phyloP scores from a whole-genome alignment of 2,888 invertebrate genomes.

The Macrostomum cliftonense region DNA sequence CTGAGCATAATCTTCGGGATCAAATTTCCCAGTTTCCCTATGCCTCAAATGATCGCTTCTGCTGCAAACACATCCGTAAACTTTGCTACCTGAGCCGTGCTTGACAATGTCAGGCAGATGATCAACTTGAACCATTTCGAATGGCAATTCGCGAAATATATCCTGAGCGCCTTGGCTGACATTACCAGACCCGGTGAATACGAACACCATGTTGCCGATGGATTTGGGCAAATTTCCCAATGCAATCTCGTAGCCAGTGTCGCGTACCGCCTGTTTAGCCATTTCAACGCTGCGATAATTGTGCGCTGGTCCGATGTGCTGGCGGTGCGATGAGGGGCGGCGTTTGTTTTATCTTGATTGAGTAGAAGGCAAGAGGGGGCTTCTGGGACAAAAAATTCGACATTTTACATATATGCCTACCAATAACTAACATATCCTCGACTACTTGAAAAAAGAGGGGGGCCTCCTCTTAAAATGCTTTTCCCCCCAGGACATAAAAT shows the following conservation, averaged over 20 bases:
- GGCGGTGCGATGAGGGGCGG: no score
- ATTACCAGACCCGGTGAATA: conserved; percentile 93
- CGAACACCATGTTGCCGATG: conserved; percentile 70
- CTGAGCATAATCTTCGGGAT: conserved; percentile 69
- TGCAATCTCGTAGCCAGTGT: conserved; percentile 95
- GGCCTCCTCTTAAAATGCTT: no score
- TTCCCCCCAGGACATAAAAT: no score
- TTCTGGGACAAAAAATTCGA: no score
- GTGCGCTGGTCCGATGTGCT: conserved; percentile 91
- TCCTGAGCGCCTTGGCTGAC: conserved; percentile 56
- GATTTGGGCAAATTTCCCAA: conserved; percentile 88
- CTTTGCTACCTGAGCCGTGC: conserved; percentile 65
- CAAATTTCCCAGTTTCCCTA: conserved; percentile 75
- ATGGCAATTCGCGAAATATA: conserved; percentile 81
- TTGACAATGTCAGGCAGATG: conserved; percentile 82
- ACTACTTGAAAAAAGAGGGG: no score
- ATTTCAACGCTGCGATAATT: conserved; percentile 93
- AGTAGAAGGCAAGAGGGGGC: no score
- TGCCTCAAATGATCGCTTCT: conserved; percentile 77
- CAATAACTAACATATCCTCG: no score
- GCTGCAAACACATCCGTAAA: conserved; percentile 85
- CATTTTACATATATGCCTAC: no score
- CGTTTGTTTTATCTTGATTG: no score
- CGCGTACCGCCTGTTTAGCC: conserved; percentile 86
- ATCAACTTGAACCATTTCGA: conserved; percentile 87